A percentile compares a stretch with the other conserved stretches of the same genome.
Conservation (phyloP, 2,113 vertebrate genomes). For the Epinephelus moara region DNA sequence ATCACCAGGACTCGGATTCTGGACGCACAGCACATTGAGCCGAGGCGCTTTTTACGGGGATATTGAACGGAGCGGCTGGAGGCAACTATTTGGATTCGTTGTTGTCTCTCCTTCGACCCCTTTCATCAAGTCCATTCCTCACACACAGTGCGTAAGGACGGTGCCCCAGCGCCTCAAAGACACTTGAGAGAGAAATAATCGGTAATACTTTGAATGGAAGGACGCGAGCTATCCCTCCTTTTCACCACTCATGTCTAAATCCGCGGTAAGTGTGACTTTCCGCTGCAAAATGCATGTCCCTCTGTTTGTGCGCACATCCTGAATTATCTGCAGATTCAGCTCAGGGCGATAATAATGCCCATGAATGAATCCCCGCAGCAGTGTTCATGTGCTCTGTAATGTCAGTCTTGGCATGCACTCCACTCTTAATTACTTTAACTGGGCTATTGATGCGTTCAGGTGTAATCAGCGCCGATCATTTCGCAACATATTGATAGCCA, state of each 20-base stretch:
- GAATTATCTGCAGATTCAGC: conserved; percentile 33
- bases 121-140: conserved; percentile 29
- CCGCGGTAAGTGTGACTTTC: conserved; percentile 74
- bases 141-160: conserved; percentile 54
- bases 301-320: conserved; percentile 37
- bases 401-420: conserved; percentile 28
- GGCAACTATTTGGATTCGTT: conserved; percentile 64
- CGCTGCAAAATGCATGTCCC: not conserved
- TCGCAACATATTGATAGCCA: conserved; percentile 36
- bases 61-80: conserved; percentile 53
- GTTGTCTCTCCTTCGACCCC: conserved; percentile 28
- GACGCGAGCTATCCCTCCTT: conserved; percentile 40
- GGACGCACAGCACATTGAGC: conserved; percentile 46
- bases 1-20: conserved; percentile 58
- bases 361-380: conserved; percentile 42
- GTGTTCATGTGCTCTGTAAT: conserved; percentile 27
- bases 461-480: conserved; percentile 46
- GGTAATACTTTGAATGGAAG: conserved; percentile 66
- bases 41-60: conserved; percentile 38
- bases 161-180: conserved; percentile 52
- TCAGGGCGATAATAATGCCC: conserved; percentile 32
- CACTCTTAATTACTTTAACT: conserved; percentile 68
- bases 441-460: conserved; percentile 57
- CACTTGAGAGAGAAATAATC: conserved; percentile 53
- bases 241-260: conserved; percentile 40